Evolutionary conservation across 2,113 vertebrate species (phyloP), one percentile per base, ranked within the genome.

Genomic region (Tor tambroides): DNA sequence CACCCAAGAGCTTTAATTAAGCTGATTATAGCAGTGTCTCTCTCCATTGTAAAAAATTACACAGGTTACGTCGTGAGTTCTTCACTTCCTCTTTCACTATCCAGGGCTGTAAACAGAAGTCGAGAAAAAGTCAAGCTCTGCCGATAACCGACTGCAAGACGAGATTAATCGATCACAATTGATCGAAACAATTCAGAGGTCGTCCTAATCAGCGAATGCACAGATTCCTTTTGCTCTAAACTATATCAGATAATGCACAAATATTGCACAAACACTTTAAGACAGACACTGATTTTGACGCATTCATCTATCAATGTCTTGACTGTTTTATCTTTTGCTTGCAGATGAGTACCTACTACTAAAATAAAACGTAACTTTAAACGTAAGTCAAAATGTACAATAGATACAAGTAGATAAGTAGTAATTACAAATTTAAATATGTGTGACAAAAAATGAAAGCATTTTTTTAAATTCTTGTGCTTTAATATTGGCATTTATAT

Each of bases 1-100:
- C 80, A 96, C 95, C 93, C 93, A 4, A 94, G 88, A 74, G 86
- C 51, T 88, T 91, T 93, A 8, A 96, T 85, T 6, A 92, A 90
- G 8, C 77, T 86, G 67, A 93, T 41, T 10, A 89, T 92, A n/a
- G 23, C 69, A 6, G 0, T 0, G 21, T 84, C 89, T 74, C 94
- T 91, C 71, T 93, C 90, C 95, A 95, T 95, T 21, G 17, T 15
- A 14, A 9, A 59, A 12, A 9, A 10, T 10, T 1, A n/a, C 21
- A 1, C 56, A 1, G 6, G 2, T 9, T 19, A 3, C 30, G 14
- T 11, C 35, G 7, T 17, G 19, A 43, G 32, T 28, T 26, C n/a
- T 19, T 28, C 26, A 26, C 67, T 80, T 30, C 65, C 61, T 61
- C 6, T 0, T 49, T 80, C 46, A 32, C 71, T 78, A 2, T 46